A percentile compares a stretch with the other conserved stretches of the same genome.
phyloP scores from a whole-genome alignment of 2,797 vertebrate species.

The Gymnothorax javanicus region DNA sequence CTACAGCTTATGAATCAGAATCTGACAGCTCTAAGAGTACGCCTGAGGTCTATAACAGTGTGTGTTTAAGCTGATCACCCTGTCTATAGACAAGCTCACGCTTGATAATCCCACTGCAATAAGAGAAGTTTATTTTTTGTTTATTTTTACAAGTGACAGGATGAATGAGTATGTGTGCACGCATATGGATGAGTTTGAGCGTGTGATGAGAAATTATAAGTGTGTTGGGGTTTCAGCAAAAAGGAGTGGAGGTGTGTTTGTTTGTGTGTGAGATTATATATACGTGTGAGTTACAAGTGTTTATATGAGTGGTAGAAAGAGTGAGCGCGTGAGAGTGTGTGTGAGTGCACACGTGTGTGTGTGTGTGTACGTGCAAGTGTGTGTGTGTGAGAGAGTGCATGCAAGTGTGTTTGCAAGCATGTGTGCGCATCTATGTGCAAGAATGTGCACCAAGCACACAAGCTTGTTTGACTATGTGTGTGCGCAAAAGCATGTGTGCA shows the following conservation, averaged over 20 bases:
- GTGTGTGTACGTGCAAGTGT: neutral
- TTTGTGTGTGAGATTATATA: neutral
- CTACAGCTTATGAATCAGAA: neutral
- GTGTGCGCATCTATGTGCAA: neutral
- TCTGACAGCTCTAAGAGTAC: neutral
- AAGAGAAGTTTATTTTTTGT: too few relatives aligned
- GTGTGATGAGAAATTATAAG: neutral
- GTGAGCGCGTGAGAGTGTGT: neutral
- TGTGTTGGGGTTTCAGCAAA: neutral
- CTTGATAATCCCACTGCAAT: neutral
- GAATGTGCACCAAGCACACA: neutral
- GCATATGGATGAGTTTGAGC: neutral
- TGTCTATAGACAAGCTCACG: neutral
- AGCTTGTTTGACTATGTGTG: neutral
- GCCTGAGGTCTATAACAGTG: neutral
- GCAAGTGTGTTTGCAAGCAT: neutral
- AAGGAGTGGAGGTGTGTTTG: neutral
- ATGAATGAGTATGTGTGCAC: neutral
- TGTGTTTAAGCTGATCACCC: neutral
- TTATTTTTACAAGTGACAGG: neutral
- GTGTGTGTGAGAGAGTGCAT: neutral
- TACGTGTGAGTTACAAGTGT: neutral
- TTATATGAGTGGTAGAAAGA: neutral
- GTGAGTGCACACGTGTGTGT: slow-evolving; percentile 3
- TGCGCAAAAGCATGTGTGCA: neutral